Conservation (phyloP, 2,888 invertebrate species). For the Aspidiotus rigidus region DNA sequence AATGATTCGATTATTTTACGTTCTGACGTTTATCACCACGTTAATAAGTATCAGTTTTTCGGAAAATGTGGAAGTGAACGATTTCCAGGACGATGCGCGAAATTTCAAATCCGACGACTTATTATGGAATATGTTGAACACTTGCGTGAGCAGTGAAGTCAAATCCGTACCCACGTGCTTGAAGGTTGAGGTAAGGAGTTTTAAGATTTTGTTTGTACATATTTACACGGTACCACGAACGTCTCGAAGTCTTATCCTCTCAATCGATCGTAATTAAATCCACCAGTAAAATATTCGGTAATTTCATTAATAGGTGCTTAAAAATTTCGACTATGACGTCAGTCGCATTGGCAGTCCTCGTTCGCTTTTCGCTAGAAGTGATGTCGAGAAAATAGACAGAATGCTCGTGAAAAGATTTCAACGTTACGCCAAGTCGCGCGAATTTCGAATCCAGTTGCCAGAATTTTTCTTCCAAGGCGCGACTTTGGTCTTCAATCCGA, state of each 20-base stretch:
- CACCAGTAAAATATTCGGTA: background rate
- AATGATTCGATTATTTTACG: background rate
- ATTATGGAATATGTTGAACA: constrained; percentile 18
- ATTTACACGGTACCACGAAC: too few relatives aligned
- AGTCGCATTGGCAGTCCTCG: constrained; percentile 15
- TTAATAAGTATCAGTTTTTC: constrained; percentile 4
- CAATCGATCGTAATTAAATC: background rate
- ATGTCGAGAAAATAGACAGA: constrained; percentile 27
- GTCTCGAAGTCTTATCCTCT: background rate
- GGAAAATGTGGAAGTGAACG: constrained; percentile 6
- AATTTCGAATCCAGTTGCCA: constrained; percentile 63
- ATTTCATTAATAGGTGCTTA: constrained; percentile 15
- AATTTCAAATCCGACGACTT: constrained; percentile 17
- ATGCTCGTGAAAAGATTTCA: constrained; percentile 25
- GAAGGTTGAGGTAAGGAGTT: constrained; percentile 26
- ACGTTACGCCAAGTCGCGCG: constrained; percentile 58
- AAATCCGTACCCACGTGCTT: constrained; percentile 22
- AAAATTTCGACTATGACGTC: constrained; percentile 31
- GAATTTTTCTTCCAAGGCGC: constrained; percentile 60
- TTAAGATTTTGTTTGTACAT: background rate
- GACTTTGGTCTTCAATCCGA: constrained; percentile 43
- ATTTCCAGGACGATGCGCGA: constrained; percentile 13
- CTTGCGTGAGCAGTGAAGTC: constrained; percentile 22
- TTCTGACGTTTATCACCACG: background rate
- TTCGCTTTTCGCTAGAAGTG: constrained; percentile 1